Evolutionary conservation across 2,888 invertebrate genomes (phyloP).

Genomic region (Adelphocoris suturalis): DNA sequence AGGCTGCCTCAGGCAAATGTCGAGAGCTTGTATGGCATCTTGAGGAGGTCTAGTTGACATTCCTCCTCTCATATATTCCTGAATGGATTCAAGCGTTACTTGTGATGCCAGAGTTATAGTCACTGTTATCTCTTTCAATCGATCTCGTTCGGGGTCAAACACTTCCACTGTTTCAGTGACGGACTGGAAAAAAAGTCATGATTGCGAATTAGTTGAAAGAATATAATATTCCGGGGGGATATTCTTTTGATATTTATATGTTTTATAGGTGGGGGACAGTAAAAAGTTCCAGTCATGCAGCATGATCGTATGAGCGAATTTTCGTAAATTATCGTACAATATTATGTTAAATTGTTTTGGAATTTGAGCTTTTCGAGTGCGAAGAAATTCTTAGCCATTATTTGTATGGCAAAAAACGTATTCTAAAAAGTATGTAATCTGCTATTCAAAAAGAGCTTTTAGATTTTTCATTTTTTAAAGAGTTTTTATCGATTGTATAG

Average conservation of each 20-base stretch:
- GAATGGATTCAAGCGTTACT: conserved; percentile 81
- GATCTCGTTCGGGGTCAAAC: conserved; percentile 78
- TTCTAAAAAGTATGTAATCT: too few relatives aligned
- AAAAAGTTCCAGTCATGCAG: neutral
- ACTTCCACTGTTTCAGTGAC: conserved; percentile 77
- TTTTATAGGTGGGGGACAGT: neutral
- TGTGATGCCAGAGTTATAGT: conserved; percentile 81
- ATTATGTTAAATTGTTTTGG: too few relatives aligned
- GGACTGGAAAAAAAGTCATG: conserved; percentile 27
- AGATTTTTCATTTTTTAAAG: too few relatives aligned
- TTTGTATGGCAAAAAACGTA: too few relatives aligned
- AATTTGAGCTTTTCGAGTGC: too few relatives aligned
- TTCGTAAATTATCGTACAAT: too few relatives aligned
- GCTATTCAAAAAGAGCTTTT: too few relatives aligned
- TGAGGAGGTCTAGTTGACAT: conserved; percentile 80
- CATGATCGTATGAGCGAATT: too few relatives aligned
- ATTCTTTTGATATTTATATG: neutral
- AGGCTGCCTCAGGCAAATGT: conserved; percentile 88
- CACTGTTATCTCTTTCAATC: conserved; percentile 79
- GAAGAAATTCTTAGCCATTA: too few relatives aligned
- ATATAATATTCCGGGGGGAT: too few relatives aligned
- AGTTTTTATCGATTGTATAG: too few relatives aligned
- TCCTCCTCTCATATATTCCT: conserved; percentile 77
- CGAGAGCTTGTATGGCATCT: conserved; percentile 88
- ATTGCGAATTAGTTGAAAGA: neutral